phyloP scores from a whole-genome alignment of 2,888 invertebrate species.

The Rotaria magnacalcarata region DNA sequence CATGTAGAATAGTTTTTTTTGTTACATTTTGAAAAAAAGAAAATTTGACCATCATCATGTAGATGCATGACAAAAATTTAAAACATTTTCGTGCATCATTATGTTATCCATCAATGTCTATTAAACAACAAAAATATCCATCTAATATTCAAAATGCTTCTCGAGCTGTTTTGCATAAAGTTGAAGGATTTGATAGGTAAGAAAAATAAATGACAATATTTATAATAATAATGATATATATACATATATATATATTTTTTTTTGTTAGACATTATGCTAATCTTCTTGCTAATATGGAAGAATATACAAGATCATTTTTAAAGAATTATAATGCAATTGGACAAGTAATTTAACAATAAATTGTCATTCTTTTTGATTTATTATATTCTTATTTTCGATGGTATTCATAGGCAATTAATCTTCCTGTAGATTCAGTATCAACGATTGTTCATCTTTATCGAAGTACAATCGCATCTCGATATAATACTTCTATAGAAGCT shows the following conservation, averaged over 20 bases:
- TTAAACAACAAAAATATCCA: neutral
- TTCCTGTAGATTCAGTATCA: neutral
- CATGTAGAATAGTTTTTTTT: neutral
- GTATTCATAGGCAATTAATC: neutral
- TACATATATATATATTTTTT: neutral
- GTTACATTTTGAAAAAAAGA: neutral
- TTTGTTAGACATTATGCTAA: constrained; percentile 4
- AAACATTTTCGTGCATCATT: neutral
- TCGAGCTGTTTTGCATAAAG: neutral
- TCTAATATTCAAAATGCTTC: neutral
- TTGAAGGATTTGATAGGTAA: neutral
- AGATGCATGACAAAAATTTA: constrained; percentile 24
- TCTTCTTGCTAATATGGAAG: constrained; percentile 13
- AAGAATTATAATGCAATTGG: neutral
- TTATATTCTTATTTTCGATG: neutral
- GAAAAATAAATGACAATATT: neutral
- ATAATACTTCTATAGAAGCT: neutral
- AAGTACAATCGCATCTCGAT: neutral
- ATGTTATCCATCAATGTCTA: neutral
- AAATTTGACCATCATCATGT: neutral
- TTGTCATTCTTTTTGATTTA: neutral
- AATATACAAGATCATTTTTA: neutral
- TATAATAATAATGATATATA: neutral
- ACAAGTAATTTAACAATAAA: neutral
- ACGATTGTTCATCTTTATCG: neutral